Conservation (phyloP, 2,797 vertebrate genomes). For the Rachycentron canadum region DNA sequence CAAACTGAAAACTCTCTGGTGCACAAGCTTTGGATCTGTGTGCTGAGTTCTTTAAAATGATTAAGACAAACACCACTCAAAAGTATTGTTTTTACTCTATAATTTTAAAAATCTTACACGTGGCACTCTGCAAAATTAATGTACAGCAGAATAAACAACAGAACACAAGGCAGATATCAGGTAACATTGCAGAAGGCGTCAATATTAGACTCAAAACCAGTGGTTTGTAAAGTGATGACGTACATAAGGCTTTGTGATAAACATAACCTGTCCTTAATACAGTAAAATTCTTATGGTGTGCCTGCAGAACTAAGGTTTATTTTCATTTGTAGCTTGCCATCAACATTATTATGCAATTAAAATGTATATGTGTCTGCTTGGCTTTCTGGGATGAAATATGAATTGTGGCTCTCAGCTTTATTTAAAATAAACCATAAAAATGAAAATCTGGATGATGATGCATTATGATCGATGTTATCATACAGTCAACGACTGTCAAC, state of each 20-base stretch:
- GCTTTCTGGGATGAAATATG: constrained; percentile 35
- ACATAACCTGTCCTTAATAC: constrained; percentile 48
- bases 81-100: constrained; percentile 83
- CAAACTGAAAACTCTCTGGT: background rate
- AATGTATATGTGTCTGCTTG: constrained; percentile 42
- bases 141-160: constrained; percentile 74
- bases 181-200: constrained; percentile 73
- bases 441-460: constrained; percentile 23
- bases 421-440: constrained; percentile 36
- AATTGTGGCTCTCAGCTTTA: constrained; percentile 18
- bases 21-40: background rate
- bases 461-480: constrained; percentile 31
- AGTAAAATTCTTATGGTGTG: constrained; percentile 50
- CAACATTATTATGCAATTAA: constrained; percentile 41
- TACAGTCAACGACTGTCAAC: constrained; percentile 58
- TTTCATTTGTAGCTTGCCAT: constrained; percentile 19
- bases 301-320: constrained; percentile 39
- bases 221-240: constrained; percentile 60
- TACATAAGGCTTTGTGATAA: constrained; percentile 77
- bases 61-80: constrained; percentile 72
- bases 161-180: constrained; percentile 76
- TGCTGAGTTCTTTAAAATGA: constrained; percentile 33
- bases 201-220: constrained; percentile 64
- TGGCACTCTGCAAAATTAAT: constrained; percentile 82
- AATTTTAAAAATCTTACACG: constrained; percentile 81